phyloP scores from a whole-genome alignment of 2,113 vertebrate genomes.

The Porphyrio hochstetteri region DNA sequence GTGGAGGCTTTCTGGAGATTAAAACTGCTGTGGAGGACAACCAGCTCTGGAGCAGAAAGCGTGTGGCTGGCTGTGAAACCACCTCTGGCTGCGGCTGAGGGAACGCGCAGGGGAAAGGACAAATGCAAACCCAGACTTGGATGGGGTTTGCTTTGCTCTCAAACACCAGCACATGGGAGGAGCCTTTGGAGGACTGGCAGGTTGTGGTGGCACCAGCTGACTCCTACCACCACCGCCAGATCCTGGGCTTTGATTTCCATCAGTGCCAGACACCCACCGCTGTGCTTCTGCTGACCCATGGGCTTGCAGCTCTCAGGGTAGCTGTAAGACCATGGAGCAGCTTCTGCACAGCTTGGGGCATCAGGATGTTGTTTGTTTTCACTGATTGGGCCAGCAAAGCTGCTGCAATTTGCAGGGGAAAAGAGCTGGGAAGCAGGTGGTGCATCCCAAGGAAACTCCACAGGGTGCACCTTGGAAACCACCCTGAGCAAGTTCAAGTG shows the following conservation, averaged over 20 bases:
- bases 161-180: accelerated
- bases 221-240: accelerated
- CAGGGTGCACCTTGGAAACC: background rate
- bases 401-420: background rate
- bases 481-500: background rate
- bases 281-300: accelerated
- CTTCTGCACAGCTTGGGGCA: background rate
- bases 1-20: conserved; percentile 37
- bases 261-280: background rate
- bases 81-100: background rate
- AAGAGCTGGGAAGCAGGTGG: background rate
- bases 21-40: background rate
- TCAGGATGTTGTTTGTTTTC: background rate
- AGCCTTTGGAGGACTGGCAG: background rate
- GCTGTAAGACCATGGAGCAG: accelerated
- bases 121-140: background rate
- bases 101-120: background rate
- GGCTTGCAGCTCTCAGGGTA: background rate
- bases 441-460: background rate
- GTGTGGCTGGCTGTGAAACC: accelerated
- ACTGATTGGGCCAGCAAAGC: accelerated
- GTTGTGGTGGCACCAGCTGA: accelerated
- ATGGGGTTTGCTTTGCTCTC: background rate
- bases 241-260: accelerated
- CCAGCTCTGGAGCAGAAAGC: background rate